Evolutionary conservation across 2,797 vertebrate species (phyloP), one percentile per base, ranked within the genome.

Genomic region (Macropodus opercularis): DNA sequence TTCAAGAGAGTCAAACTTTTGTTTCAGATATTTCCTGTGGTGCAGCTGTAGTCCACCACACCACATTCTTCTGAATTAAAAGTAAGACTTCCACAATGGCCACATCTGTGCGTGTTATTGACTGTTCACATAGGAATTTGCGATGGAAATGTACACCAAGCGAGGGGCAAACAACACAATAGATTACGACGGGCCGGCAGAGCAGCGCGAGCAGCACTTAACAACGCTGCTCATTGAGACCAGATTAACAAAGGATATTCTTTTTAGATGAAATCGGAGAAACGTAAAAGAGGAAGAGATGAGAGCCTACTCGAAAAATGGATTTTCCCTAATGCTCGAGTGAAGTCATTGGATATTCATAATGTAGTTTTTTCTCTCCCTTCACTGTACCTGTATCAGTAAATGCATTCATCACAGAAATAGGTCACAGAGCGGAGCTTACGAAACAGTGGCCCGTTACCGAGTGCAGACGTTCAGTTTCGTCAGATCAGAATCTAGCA

Each of bases 221-320:
- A 83, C 79, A 84, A 77, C 69, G 34, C 54, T 50, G 70, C 71
- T 84, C 77, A 75, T 69, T 84, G 81, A 88, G 75, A 61, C 31
- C 64, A 82, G 88, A 86, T 90, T 84, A 88, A 87, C 83, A 84
- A 77, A 83, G 77, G 84, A 89, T 87, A 82, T 85, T 85, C 76
- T 85, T 80, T n/a, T 73, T 81, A 81, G 78, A 80, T 86, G 75
- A 81, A 87, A 85, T 77, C 68, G 72, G 75, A 85, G 80, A 82
- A 84, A 81, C 46, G 36, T 59, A 55, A 55, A 78, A 68, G 66
- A 57, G 34, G 51, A 51, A 14, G 76, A 72, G 79, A 82, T 47
- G 48, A 66, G 72, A 47, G 71, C 56, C 46, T 58, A 59, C 63
- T 81, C 82, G 68, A 32, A 39, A 47, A 69, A 84, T 67, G 39